These are phyloP conservation scores for Nemoura dubitans DNA, from an alignment of 2,888 invertebrate genomes.

Conservation along the genomic window DNA sequence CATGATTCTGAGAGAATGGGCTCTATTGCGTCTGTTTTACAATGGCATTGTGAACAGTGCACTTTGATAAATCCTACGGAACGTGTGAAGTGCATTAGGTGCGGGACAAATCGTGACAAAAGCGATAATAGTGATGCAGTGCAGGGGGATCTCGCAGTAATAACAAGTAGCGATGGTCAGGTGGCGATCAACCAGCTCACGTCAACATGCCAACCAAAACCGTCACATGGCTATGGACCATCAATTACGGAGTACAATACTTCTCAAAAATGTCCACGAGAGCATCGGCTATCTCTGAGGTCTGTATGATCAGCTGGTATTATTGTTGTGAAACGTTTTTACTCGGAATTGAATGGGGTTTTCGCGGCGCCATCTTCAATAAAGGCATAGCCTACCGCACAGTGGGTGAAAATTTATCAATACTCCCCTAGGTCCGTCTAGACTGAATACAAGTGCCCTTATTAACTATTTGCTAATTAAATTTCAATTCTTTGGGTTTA, in stretches of 20 bases:
- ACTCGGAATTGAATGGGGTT: background rate
- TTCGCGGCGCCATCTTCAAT: slow-evolving; percentile 29
- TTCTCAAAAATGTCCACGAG: background rate
- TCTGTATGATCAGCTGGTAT: background rate
- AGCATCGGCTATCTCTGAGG: slow-evolving; percentile 15
- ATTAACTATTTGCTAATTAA: background rate
- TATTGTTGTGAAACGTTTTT: background rate
- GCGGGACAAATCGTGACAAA: slow-evolving; percentile 63
- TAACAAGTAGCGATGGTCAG: slow-evolving; percentile 64
- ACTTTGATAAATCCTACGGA: slow-evolving; percentile 90
- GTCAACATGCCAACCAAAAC: slow-evolving; percentile 29
- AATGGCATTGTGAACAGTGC: slow-evolving; percentile 91
- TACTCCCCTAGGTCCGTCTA: background rate
- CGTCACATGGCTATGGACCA: slow-evolving; percentile 8
- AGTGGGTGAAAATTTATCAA: slow-evolving; percentile 12
- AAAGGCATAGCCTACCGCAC: background rate
- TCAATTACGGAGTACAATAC: background rate
- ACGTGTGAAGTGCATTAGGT: slow-evolving; percentile 83
- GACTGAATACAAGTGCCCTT: background rate
- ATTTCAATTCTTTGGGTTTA: background rate
- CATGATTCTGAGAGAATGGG: slow-evolving; percentile 76
- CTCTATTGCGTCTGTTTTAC: slow-evolving; percentile 92
- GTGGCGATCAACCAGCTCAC: slow-evolving; percentile 47
- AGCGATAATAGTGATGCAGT: slow-evolving; percentile 48
- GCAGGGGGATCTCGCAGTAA: slow-evolving; percentile 54